phyloP scores from a whole-genome alignment of 2,797 vertebrate species.

The Clangula hyemalis region DNA sequence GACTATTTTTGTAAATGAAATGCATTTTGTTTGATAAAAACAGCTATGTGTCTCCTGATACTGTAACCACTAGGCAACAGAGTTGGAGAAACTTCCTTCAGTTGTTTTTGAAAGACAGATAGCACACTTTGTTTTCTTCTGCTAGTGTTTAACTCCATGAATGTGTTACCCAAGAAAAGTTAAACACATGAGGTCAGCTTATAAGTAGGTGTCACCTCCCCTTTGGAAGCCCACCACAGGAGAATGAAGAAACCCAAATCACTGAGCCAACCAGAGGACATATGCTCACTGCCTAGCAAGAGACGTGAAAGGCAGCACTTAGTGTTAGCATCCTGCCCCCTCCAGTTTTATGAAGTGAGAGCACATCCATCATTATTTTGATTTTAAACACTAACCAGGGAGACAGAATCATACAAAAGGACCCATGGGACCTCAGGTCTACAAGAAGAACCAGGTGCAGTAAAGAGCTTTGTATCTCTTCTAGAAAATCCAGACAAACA shows the following conservation, averaged over 20 bases:
- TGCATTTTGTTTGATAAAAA: slow-evolving; percentile 22
- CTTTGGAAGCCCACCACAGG: background rate
- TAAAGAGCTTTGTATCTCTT: background rate
- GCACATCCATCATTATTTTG: background rate
- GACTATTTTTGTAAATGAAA: slow-evolving; percentile 35
- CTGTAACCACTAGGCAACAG: background rate
- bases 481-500: background rate
- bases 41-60: background rate
- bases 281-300: no score
- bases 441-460: background rate
- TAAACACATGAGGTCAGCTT: background rate
- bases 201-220: background rate
- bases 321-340: background rate
- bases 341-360: background rate
- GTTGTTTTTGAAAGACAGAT: background rate
- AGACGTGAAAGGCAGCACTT: background rate
- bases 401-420: background rate
- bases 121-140: background rate
- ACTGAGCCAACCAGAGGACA: background rate
- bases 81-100: background rate
- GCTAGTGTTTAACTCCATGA: background rate
- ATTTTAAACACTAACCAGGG: background rate
- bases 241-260: background rate
- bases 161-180: no score
- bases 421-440: background rate